These are phyloP conservation scores for Aelia acuminata DNA, from an alignment of 2,888 invertebrate genomes.

Conservation along the genomic window DNA sequence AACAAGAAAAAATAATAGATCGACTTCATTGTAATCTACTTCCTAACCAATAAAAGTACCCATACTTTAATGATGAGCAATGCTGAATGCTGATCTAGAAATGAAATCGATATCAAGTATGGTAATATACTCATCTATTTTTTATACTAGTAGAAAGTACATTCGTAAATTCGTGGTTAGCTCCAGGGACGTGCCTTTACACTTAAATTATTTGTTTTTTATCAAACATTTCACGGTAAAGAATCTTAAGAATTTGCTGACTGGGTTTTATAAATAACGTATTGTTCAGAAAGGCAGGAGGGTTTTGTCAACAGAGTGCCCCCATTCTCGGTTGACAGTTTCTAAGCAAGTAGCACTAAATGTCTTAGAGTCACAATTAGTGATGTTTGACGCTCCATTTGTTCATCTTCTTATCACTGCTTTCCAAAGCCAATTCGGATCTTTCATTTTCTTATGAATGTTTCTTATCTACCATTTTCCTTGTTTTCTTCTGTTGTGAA, in stretches of 20 bases:
- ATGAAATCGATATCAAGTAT: no score
- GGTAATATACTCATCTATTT: no score
- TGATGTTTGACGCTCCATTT: slow-evolving; percentile 36
- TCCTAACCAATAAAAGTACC: no score
- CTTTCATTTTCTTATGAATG: neutral
- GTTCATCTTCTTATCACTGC: neutral
- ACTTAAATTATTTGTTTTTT: no score
- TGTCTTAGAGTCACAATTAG: neutral
- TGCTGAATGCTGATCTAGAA: no score
- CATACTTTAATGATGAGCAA: no score
- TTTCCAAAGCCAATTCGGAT: slow-evolving; percentile 40
- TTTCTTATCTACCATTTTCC: neutral
- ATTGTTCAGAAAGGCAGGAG: neutral
- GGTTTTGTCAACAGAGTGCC: neutral
- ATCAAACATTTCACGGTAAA: no score
- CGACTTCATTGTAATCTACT: no score
- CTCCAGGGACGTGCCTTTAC: no score
- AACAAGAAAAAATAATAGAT: no score
- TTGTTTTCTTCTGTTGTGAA: neutral
- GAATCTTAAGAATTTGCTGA: neutral
- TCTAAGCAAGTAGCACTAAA: slow-evolving; percentile 5
- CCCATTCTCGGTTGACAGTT: slow-evolving; percentile 13
- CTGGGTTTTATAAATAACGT: neutral
- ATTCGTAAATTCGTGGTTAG: no score
- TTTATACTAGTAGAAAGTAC: no score